Base-by-base conservation (phyloP, 2,797 vertebrate species). In the Amniataba percoides region DNA sequence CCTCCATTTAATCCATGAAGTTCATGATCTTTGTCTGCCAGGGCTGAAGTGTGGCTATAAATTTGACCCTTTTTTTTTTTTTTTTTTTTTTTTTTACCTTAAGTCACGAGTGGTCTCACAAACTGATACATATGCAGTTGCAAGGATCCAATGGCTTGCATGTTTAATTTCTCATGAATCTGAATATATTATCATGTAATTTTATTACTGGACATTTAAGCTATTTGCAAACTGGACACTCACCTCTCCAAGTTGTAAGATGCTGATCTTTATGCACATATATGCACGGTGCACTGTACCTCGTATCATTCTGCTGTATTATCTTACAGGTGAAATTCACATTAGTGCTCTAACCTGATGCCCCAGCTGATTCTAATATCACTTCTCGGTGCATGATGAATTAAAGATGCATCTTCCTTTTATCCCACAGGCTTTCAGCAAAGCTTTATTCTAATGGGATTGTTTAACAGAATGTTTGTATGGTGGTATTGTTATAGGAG, bases 101-200 rank as follows among this genome's bases (percentile, higher is more conserved):
- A 55, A 66, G 11, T 77, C 67, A 48, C 62, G 36, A 80, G 45
- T 73, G 56, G 70, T 45, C 53, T 64, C 67, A 60, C 56, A 75
- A 58, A 78, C 18, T 70, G 59, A 70, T 62, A 42, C 25, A 5
- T 19, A 19, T 0, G 69, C 58, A 66, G 14, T 81, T 78, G 76
- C 42, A 62, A 66, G 13, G n/a, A 11, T 62, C 34, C 18, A 15
- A 4, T n/a, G 5, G 2, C 39, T 36, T 51, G 18, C 15, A 40
- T 23, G n/a, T 57, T 34, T 23, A 39, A 55, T 77, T 59, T 23
- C n/a, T 56, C 21, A 57, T 25, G 16, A 21, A 60, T 67, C 58
- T 31, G 4, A 60, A 40, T 18, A 59, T 55, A 27, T 56, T 40
- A 16, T 39, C 0, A 21, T 59, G 52, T 68, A 8, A 52, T 61